These are phyloP conservation scores for Glandiceps talaboti DNA, from an alignment of 53 echinoderm and acorn worm species.

Conservation along the genomic window DNA sequence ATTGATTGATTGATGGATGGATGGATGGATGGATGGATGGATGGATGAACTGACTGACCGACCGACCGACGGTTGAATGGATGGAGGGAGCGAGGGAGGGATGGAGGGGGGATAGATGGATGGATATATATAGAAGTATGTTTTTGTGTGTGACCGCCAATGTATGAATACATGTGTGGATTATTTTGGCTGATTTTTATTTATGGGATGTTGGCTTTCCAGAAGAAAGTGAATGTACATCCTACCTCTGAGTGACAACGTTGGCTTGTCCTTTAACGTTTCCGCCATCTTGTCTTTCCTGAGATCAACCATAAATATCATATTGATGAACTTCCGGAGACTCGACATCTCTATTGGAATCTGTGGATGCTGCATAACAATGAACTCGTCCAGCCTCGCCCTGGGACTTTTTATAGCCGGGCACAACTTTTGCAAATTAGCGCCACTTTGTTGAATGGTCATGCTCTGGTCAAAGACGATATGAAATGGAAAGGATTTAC, in stretches of 20 bases:
- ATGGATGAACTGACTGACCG: too few species aligned
- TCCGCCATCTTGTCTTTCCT: slow-evolving; percentile 28
- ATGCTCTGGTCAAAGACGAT: slow-evolving; percentile 58
- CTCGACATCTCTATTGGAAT: slow-evolving; percentile 42
- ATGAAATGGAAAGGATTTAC: slow-evolving; percentile 73
- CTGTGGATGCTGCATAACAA: slow-evolving; percentile 55
- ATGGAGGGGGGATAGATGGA: too few species aligned
- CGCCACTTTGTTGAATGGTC: slow-evolving; percentile 44
- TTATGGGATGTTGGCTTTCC: too few species aligned
- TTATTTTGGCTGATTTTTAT: too few species aligned
- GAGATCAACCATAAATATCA: slow-evolving; percentile 68
- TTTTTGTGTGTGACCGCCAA: too few species aligned
- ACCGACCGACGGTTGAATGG: too few species aligned
- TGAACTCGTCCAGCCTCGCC: slow-evolving; percentile 40
- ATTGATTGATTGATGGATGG: too few species aligned
- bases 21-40: too few species aligned
- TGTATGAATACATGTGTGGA: too few species aligned
- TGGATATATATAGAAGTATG: too few species aligned
- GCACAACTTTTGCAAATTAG: slow-evolving; percentile 54
- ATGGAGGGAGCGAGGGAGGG: too few species aligned
- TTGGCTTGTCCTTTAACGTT: slow-evolving; percentile 23
- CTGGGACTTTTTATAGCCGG: slow-evolving; percentile 27
- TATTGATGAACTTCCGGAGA: slow-evolving; percentile 47
- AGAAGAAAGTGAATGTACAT: too few species aligned
- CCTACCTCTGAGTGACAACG: slow-evolving; percentile 66